Conservation (phyloP, 2,888 invertebrate species). For the Drosophila sordidula region DNA sequence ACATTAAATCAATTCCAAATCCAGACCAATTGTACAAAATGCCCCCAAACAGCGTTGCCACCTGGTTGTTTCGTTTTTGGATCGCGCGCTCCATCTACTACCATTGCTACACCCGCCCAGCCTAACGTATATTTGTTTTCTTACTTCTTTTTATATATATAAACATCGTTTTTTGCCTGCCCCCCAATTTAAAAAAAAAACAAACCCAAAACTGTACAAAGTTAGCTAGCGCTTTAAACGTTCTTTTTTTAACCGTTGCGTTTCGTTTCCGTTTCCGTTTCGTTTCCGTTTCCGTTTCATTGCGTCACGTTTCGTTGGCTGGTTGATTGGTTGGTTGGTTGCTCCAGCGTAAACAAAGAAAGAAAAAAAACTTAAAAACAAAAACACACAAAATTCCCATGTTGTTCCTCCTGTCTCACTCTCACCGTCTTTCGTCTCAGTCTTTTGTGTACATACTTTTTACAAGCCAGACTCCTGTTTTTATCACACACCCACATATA, state of each 20-base stretch:
- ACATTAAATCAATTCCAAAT: constrained; percentile 6
- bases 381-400: constrained; percentile 73
- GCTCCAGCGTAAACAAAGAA: constrained; percentile 35
- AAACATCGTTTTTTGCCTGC: constrained; percentile 47
- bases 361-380: background rate
- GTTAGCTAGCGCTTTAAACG: constrained; percentile 44
- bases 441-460: constrained; percentile 56
- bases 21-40: constrained; percentile 45
- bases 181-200: constrained; percentile 10
- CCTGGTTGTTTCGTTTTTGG: constrained; percentile 40
- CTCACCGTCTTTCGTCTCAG: constrained; percentile 27
- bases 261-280: constrained; percentile 25
- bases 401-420: constrained; percentile 81
- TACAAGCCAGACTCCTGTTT: constrained; percentile 11
- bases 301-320: constrained; percentile 61
- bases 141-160: constrained; percentile 6
- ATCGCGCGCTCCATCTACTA: constrained; percentile 68
- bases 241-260: constrained; percentile 31
- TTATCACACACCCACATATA: constrained; percentile 4
- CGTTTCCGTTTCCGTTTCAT: constrained; percentile 10
- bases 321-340: constrained; percentile 65
- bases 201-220: constrained; percentile 36
- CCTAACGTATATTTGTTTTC: constrained; percentile 56
- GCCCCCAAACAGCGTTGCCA: constrained; percentile 54
- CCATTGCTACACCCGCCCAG: constrained; percentile 65